Evolutionary conservation across 2,113 vertebrate genomes (phyloP).

Genomic region (Platanista minor): DNA sequence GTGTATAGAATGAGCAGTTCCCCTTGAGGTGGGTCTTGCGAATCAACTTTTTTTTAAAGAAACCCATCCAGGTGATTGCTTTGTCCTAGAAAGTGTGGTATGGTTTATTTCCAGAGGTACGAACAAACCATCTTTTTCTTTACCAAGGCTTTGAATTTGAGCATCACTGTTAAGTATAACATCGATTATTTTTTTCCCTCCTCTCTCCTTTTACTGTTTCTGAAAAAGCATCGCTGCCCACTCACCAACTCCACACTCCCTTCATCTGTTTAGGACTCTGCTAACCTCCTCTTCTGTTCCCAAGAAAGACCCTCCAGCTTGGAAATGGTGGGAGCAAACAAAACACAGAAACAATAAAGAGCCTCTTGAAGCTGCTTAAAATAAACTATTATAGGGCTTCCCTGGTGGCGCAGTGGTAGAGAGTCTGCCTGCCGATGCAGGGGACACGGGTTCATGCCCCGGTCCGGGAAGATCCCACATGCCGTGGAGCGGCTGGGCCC

Average conservation of each 20-base stretch:
- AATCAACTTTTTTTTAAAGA: not conserved
- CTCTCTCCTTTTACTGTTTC: not conserved
- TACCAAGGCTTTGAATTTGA: not conserved
- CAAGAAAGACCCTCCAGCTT: not conserved
- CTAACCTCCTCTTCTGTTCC: not conserved
- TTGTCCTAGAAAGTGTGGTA: not conserved
- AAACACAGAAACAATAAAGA: not conserved
- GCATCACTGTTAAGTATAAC: not conserved
- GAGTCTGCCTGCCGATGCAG: too few species aligned
- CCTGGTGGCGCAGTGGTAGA: too few species aligned
- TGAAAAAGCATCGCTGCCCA: not conserved
- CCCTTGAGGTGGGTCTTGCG: not conserved
- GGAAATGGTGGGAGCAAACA: not conserved
- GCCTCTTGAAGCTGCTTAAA: not conserved
- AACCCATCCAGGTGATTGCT: not conserved
- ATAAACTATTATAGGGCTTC: too few species aligned
- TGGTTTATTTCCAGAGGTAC: not conserved
- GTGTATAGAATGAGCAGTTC: accelerated
- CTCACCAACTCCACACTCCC: not conserved
- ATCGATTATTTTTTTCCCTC: not conserved
- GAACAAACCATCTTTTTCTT: not conserved
- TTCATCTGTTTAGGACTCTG: accelerated
- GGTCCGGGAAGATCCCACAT: too few species aligned
- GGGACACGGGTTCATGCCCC: too few species aligned
- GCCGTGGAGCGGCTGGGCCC: too few species aligned